Percentiles rank a stretch among this genome's conserved stretches.
These are phyloP conservation scores for Montifringilla adamsi DNA, from an alignment of 2,113 vertebrate genomes.

Conservation along the genomic window DNA sequence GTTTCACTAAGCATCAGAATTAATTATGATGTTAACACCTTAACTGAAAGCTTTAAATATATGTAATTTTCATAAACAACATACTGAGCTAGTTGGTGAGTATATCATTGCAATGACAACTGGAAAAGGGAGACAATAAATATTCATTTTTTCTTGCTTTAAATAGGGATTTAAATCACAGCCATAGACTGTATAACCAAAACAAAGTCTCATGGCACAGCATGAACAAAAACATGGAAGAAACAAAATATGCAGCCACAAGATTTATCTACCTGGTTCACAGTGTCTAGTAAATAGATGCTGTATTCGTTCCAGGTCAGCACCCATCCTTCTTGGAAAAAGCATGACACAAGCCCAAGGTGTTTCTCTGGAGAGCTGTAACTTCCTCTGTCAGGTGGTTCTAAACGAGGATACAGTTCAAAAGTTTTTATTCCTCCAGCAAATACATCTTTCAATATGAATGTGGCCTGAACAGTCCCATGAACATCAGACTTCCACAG, in stretches of 20 bases:
- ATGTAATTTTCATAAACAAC: background rate
- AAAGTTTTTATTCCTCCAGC: conserved; percentile 82
- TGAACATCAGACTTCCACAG: conserved; percentile 89
- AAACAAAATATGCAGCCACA: background rate
- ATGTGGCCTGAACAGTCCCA: conserved; percentile 88
- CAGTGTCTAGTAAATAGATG: conserved; percentile 88
- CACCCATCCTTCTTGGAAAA: conserved; percentile 89
- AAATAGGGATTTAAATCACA: background rate
- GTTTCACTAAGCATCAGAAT: background rate
- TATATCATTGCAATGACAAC: background rate
- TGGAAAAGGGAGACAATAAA: background rate
- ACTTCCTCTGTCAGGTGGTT: conserved; percentile 59
- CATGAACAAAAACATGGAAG: background rate
- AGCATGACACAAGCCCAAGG: conserved; percentile 87
- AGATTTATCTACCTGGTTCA: conserved; percentile 79
- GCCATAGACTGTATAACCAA: background rate
- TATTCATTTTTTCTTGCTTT: background rate
- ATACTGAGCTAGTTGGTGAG: background rate
- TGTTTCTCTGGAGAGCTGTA: conserved; percentile 82
- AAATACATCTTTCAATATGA: conserved; percentile 87
- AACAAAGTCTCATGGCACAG: background rate
- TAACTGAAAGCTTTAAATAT: background rate
- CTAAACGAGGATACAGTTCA: conserved; percentile 86
- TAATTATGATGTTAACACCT: background rate
- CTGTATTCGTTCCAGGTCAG: conserved; percentile 97